Base-by-base conservation (phyloP, 2,888 invertebrate species). In the Rotaria magnacalcarata region DNA sequence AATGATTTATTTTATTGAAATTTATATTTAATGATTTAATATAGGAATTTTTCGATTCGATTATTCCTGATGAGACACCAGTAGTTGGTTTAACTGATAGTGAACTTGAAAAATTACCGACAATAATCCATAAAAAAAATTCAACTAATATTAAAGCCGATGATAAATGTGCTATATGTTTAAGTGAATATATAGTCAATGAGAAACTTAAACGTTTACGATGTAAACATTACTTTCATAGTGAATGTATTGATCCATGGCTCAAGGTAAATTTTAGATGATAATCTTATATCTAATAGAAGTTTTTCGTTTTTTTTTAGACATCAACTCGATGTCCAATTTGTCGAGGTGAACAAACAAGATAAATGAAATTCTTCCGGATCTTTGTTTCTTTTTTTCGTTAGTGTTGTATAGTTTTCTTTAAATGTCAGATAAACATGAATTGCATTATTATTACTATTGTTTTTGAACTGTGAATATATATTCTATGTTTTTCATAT, bases 201-300 rank as follows among this genome's bases (percentile, higher is more conserved):
- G 60, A 60, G 16, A 27, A 60, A 60, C 27, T 60, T 27, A 60
- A 60, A 60, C 60, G 4, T 60, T 27, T 60, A 60, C 60, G 60
- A n/a, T 60, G 60, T 27, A 60, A 60, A n/a, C 60, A 60, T 27
- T 27, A 27, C 10, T 60, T 60, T 60, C 60, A 60, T 27, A 60
- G 60, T 60, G 60, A 60, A 60, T 60, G 60, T 60, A 60, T 60
- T n/a, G 27, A 60, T 60, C 60, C 60, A 60, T 60, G 60, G 60
- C 27, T 60, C 4, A 60, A 60, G 27, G 60, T 60, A 60, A 27
- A 16, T 4, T 27, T 11, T 14, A 1, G 4, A 10, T n/a, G 21
- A 58, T n/a, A n/a, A n/a, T 60, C n/a, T 60, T n/a, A 10, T 27
- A 27, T n/a, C n/a, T 0, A 52, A 14, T 14, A 52, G 16, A 14